Base-by-base conservation (phyloP, 1,140 invertebrate genomes). In the Idris sp. region DNA sequence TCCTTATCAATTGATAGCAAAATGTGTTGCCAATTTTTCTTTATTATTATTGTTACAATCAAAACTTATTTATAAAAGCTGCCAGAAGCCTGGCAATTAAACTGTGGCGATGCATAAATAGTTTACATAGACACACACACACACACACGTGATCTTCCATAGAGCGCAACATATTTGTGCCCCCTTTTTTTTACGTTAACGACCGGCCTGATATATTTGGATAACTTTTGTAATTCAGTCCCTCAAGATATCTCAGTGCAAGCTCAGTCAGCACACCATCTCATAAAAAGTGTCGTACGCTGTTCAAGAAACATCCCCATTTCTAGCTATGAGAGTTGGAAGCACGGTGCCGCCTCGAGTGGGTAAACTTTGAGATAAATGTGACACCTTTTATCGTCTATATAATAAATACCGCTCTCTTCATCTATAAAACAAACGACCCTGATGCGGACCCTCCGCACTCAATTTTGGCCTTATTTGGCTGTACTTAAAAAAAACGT, bases 321-420 rank as follows among this genome's bases (percentile, higher is more conserved):
- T 59, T 74, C 74, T 30, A 69, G 41, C 44, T 49, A 59, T 53
- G 69, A 53, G 56, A 51, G 53, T 38, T 48, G 46, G 56, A 71
- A 69, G 58, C 51, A 49, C 46, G 62, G 40, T 65, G 48, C n/a
- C n/a, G n/a, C 49, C 67, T 71, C 68, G 71, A 78, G 79, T 79
- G 79, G 72, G 69, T 79, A 82, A 84, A 84, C 81, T 84, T 84
- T 67, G 74, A 80, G 82, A 84, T 83, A 78, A 82, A 84, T 84
- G 82, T 83, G 82, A 84, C 80, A 84, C 79, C 81, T 84, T 84
- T 83, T 83, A 84, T 84, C 79, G 82, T 81, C 77, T 75, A 81
- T 79, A 81, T 81, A 84, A 84, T 84, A 84, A 84, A 84, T 83
- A 83, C 77, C 76, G 65, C n/a, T 64, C 78, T 80, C 80, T 80